Percentiles rank a stretch among this genome's conserved stretches.
Conservation (phyloP, 2,797 vertebrate species). For the Channallabes apus region DNA sequence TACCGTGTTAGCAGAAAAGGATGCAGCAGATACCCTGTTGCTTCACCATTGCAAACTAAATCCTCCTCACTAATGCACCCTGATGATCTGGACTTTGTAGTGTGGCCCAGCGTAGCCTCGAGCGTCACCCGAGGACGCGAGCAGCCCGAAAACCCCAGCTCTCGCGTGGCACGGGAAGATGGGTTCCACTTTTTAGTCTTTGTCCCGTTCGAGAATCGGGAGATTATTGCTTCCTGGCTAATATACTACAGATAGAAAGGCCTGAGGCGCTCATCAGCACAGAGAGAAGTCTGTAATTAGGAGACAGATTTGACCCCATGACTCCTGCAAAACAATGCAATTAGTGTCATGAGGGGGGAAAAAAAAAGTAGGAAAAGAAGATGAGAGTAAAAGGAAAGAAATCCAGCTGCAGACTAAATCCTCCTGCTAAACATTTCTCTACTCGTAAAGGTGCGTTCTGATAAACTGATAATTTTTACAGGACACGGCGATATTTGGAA, state of each 20-base stretch:
- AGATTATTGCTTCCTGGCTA: conserved; percentile 57
- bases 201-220: conserved; percentile 46
- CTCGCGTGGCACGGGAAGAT: conserved; percentile 35
- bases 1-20: conserved; percentile 5
- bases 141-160: conserved; percentile 22
- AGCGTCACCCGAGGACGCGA: conserved; percentile 32
- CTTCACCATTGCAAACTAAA: conserved; percentile 29
- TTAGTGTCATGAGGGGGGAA: conserved; percentile 32
- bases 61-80: conserved; percentile 32
- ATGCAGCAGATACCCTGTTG: conserved; percentile 29
- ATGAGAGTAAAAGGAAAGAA: neutral
- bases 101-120: conserved; percentile 21
- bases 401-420: conserved; percentile 5
- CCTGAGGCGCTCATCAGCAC: conserved; percentile 45
- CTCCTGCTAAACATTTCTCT: neutral
- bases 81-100: conserved; percentile 31
- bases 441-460: neutral
- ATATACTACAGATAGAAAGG: conserved; percentile 49
- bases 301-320: conserved; percentile 56
- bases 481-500: neutral
- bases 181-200: conserved; percentile 45
- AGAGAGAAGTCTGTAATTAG: conserved; percentile 53
- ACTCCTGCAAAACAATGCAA: conserved; percentile 50
- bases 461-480: neutral
- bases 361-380: conserved; percentile 14